Percentiles rank a stretch among this genome's conserved stretches.
phyloP scores from a whole-genome alignment of 2,113 vertebrate genomes.

The Carassius carassius region DNA sequence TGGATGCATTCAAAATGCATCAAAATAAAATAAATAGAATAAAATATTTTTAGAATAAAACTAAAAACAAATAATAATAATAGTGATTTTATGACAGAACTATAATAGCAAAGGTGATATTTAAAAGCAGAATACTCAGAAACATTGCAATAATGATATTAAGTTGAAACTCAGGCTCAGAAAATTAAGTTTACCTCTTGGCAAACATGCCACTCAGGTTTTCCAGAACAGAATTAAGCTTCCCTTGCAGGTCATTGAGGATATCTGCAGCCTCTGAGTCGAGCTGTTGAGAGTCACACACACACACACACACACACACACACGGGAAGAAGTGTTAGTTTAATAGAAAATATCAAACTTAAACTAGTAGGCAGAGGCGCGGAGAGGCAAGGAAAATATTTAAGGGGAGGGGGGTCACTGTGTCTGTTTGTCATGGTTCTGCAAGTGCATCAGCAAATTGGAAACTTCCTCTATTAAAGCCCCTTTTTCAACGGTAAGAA shows the following conservation, averaged over 20 bases:
- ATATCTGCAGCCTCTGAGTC: constrained; percentile 90
- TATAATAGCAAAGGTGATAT: background rate
- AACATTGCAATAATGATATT: background rate
- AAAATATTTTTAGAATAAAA: no score
- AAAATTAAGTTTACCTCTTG: constrained; percentile 83
- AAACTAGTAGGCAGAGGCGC: constrained; percentile 4
- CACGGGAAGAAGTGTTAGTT: background rate
- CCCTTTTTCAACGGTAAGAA: background rate
- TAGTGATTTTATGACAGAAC: background rate
- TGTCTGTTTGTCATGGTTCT: constrained; percentile 14
- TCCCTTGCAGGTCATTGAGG: constrained; percentile 94
- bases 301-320: constrained; percentile 39
- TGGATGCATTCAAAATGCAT: no score
- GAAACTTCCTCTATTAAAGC: background rate
- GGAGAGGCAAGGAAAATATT: background rate
- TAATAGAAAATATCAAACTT: background rate
- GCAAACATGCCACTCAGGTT: constrained; percentile 91
- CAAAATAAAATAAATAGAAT: no score
- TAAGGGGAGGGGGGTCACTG: background rate
- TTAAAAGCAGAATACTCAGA: background rate
- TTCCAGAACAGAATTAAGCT: constrained; percentile 90
- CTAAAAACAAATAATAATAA: background rate
- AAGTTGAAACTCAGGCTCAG: background rate
- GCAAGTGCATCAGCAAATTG: background rate
- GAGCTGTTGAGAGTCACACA: constrained; percentile 74